Base-by-base conservation (phyloP, 2,797 vertebrate genomes). In the Halcyon chelicuti region DNA sequence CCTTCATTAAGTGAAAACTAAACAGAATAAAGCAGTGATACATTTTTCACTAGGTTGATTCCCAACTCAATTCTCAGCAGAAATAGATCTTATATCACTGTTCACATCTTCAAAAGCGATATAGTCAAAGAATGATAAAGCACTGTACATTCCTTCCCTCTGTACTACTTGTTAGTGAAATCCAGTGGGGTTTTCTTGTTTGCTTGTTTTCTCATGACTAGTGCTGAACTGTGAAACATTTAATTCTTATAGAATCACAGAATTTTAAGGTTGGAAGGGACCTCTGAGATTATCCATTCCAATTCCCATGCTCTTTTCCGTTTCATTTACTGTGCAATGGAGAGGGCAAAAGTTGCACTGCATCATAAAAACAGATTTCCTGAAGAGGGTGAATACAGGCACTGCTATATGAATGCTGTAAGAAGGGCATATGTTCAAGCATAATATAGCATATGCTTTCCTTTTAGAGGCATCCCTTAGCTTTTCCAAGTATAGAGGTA, bases 31-130 rank as follows among this genome's bases (percentile, higher is more conserved):
- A 96, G 49, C 21, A 92, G 37, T 75, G 46, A 44, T 17, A 40
- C 22, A n/a, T 71, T 96, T 94, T 95, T 58, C 37, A 78, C 70
- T 63, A 73, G 46, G 44, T 86, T 94, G 90, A 78, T 92, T 95
- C 61, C 74, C 87, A 21, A 80, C 26, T 93, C 93, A 67, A 60
- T 70, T 94, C 35, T 47, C 26, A 86, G n/a, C 17, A 91, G 67
- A 91, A 40, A 33, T 65, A 37, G 35, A 31, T 55, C 29, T 42
- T 14, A 28, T 23, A 54, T 92, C 49, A 60, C 63, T 85, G 28
- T 88, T 84, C 49, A 86, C 15, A 39, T 61, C 9, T 76, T 66
- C 35, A 86, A 86, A 80, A 85, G 10, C 2, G 1, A 14, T 39
- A 6, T 55, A 86, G 65, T 82, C 37, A 93, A 81, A 67, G 63